A percentile compares a stretch with the other conserved stretches of the same genome.
Conservation (phyloP, 2,113 vertebrate genomes). For the Spilogale gracilis region DNA sequence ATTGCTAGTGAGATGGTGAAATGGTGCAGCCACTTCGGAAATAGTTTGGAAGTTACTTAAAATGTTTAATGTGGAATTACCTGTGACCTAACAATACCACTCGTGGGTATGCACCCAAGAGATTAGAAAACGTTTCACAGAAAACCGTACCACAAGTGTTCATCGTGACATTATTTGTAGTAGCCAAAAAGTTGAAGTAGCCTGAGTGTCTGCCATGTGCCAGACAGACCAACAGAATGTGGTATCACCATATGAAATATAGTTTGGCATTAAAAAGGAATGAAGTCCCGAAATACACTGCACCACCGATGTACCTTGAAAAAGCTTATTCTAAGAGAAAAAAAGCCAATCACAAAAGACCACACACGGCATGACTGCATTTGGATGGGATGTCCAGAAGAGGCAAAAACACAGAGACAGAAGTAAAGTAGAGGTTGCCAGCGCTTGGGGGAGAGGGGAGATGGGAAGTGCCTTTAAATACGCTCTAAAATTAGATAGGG, state of each 20-base stretch:
- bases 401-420: not conserved
- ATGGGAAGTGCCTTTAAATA: not conserved
- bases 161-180: conserved; percentile 8
- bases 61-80: conserved; percentile 29
- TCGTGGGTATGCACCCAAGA: not conserved
- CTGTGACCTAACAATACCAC: not conserved
- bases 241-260: not conserved
- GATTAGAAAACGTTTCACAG: not conserved
- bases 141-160: not conserved
- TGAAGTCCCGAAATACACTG: not conserved
- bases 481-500: conserved; percentile 31
- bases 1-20: conserved; percentile 38
- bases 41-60: conserved; percentile 36
- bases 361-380: not conserved
- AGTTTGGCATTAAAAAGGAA: conserved; percentile 18
- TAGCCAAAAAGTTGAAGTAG: conserved; percentile 19
- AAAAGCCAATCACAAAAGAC: conserved; percentile 23
- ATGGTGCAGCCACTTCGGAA: not conserved
- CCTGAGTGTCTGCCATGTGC: not conserved
- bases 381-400: not conserved
- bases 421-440: not conserved
- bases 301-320: not conserved
- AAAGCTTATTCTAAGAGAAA: not conserved
- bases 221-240: conserved; percentile 49
- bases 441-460: not conserved